Evolutionary conservation across 2,797 vertebrate genomes (phyloP).

Genomic region (Brachyalestes nurse): DNA sequence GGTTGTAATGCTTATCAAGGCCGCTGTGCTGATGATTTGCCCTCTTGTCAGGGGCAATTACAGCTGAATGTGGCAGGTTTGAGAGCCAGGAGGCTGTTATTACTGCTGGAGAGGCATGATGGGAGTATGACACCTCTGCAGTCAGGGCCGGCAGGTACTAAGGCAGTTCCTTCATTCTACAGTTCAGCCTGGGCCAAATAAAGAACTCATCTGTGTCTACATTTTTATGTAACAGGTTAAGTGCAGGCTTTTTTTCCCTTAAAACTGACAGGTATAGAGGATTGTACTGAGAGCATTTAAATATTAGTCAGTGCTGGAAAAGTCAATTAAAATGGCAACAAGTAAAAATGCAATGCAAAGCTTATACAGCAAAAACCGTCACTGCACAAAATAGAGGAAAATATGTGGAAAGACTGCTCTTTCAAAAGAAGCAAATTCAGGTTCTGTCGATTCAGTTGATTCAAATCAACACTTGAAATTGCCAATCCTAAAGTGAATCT

Average conservation of each 20-base stretch:
- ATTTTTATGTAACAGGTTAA: slow-evolving; percentile 53
- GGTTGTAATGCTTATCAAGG: slow-evolving; percentile 98
- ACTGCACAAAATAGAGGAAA: neutral
- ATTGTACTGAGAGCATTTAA: slow-evolving; percentile 22
- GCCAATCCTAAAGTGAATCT: slow-evolving; percentile 40
- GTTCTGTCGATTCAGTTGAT: slow-evolving; percentile 23
- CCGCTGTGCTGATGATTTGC: slow-evolving; percentile 91
- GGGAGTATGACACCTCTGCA: slow-evolving; percentile 62
- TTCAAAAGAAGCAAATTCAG: slow-evolving; percentile 26
- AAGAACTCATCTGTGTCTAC: slow-evolving; percentile 62
- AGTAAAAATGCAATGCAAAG: slow-evolving; percentile 19
- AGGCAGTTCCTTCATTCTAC: slow-evolving; percentile 51
- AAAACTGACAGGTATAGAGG: slow-evolving; percentile 20
- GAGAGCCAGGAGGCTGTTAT: slow-evolving; percentile 80
- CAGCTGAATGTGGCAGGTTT: slow-evolving; percentile 87
- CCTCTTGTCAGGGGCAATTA: slow-evolving; percentile 99
- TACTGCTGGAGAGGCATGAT: slow-evolving; percentile 67
- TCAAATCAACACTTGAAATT: slow-evolving; percentile 36
- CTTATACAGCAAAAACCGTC: neutral
- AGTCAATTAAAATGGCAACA: slow-evolving; percentile 39
- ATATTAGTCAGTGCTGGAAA: slow-evolving; percentile 25
- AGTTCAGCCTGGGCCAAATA: slow-evolving; percentile 59
- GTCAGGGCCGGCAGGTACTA: slow-evolving; percentile 64
- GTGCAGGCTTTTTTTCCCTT: slow-evolving; percentile 23
- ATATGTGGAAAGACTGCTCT: slow-evolving; percentile 11